A percentile compares a stretch with the other conserved stretches of the same genome.
These are phyloP conservation scores for Tetramorium simillimum DNA, from an alignment of 1,140 invertebrate genomes.

Conservation along the genomic window DNA sequence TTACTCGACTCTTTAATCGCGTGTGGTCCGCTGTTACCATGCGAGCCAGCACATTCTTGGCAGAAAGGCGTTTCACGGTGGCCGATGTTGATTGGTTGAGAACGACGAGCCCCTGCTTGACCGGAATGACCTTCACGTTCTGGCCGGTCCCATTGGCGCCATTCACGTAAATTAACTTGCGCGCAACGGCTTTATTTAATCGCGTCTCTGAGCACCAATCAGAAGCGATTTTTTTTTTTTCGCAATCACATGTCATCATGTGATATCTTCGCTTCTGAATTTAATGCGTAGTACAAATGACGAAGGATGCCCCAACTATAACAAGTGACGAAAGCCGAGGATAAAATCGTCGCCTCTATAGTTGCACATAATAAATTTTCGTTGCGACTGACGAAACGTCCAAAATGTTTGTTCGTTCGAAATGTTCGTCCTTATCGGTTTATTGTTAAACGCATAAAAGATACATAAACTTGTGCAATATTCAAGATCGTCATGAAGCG, in stretches of 20 bases:
- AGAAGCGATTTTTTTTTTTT: background rate
- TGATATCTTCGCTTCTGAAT: background rate
- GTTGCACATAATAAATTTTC: background rate
- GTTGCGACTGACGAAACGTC: background rate
- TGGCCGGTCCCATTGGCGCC: constrained; percentile 64
- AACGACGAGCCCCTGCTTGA: constrained; percentile 77
- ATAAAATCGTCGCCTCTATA: background rate
- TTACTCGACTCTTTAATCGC: background rate
- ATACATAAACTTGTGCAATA: constrained; percentile 31
- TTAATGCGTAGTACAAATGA: background rate
- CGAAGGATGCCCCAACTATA: background rate
- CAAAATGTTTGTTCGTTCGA: background rate
- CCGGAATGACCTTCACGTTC: constrained; percentile 75
- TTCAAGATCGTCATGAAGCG: background rate
- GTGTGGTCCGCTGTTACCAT: constrained; percentile 33
- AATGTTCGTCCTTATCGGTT: background rate
- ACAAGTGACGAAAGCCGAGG: background rate
- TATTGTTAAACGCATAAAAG: background rate
- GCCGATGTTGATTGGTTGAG: constrained; percentile 71
- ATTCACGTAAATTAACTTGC: constrained; percentile 26
- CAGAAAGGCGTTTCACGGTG: constrained; percentile 55
- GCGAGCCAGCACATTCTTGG: background rate
- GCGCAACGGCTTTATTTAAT: constrained; percentile 25
- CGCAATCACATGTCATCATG: background rate
- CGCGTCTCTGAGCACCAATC: background rate